These are phyloP conservation scores for Mohoua ochrocephala DNA, from an alignment of 2,113 vertebrate species.

Conservation along the genomic window DNA sequence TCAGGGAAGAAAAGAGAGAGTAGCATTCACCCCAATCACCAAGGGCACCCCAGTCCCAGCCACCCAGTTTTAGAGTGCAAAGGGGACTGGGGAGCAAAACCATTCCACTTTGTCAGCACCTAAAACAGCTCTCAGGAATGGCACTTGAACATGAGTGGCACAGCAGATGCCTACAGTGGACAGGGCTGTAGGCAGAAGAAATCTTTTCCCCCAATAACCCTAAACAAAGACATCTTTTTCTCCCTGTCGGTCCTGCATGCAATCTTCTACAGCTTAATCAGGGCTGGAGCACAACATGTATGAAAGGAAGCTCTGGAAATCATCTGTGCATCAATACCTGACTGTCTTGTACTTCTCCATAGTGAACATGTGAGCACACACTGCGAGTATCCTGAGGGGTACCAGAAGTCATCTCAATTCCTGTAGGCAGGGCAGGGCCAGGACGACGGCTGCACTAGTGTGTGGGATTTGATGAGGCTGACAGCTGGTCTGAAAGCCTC, in stretches of 20 bases:
- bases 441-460: background rate
- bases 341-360: background rate
- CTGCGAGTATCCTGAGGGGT: rapidly evolving
- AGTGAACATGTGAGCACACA: background rate
- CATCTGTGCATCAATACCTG: background rate
- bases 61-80: background rate
- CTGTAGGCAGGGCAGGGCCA: background rate
- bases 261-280: background rate
- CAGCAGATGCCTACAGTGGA: background rate
- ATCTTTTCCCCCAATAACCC: background rate
- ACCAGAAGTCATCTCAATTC: background rate
- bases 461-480: too few relatives aligned
- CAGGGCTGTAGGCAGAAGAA: background rate
- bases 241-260: background rate
- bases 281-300: background rate
- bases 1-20: background rate
- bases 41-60: background rate
- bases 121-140: background rate
- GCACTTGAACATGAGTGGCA: background rate
- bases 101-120: background rate
- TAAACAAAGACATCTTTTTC: background rate
- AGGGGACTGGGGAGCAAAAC: background rate
- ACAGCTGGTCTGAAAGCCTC: too few relatives aligned
- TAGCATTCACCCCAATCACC: background rate
- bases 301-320: background rate